These are phyloP conservation scores for Aricia agestis DNA, from an alignment of 1,140 invertebrate species.

Conservation along the genomic window DNA sequence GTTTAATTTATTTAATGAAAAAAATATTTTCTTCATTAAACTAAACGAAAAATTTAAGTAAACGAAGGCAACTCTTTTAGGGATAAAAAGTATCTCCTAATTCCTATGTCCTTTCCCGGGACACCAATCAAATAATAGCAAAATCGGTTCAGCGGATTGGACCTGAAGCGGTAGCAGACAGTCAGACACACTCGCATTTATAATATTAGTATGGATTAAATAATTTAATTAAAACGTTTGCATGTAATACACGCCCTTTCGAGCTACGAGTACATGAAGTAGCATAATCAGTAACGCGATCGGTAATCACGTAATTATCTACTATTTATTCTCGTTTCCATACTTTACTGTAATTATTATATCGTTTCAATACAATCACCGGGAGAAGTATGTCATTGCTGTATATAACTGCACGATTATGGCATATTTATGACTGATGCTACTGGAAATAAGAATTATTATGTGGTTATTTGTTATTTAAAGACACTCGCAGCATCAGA, in stretches of 20 bases:
- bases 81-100: too few species aligned
- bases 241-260: background rate
- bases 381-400: conserved; percentile 6
- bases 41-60: too few species aligned
- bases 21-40: too few species aligned
- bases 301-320: background rate
- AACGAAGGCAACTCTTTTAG: too few species aligned
- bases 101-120: too few species aligned
- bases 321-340: background rate
- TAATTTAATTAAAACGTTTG: background rate
- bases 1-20: too few species aligned
- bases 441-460: background rate
- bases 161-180: too few species aligned
- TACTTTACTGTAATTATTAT: conserved; percentile 3
- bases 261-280: background rate
- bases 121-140: too few species aligned
- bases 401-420: conserved; percentile 1
- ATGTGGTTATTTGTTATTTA: background rate
- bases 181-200: too few species aligned
- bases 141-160: too few species aligned
- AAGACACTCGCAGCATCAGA: too few species aligned
- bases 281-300: too few species aligned
- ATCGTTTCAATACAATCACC: background rate
- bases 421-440: background rate
- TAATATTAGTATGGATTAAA: background rate